Evolutionary conservation across 2,113 vertebrate genomes (phyloP).

Genomic region (Tympanuchus pallidicinctus): DNA sequence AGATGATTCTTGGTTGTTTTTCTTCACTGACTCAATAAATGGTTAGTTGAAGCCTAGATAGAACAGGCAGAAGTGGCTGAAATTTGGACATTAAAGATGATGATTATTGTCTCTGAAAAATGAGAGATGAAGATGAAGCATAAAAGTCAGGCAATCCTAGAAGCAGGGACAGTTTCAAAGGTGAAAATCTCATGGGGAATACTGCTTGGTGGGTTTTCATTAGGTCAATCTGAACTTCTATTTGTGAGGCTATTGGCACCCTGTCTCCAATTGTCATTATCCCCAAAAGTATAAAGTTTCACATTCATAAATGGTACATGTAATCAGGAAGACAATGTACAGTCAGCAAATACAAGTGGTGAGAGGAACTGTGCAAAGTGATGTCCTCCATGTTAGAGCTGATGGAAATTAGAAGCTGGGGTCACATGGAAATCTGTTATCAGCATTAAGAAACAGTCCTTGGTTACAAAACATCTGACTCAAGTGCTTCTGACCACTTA

Average conservation of each 20-base stretch:
- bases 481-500: not conserved
- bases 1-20: not conserved
- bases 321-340: not conserved
- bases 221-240: not conserved
- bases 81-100: not conserved
- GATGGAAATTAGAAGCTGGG: not conserved
- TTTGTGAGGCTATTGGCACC: not conserved
- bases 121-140: not conserved
- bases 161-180: not conserved
- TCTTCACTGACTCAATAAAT: not conserved
- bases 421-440: not conserved
- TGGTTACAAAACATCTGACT: not conserved
- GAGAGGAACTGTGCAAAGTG: not conserved
- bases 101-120: accelerated
- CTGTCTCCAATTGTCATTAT: not conserved
- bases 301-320: not conserved
- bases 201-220: not conserved
- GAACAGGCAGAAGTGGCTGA: not conserved
- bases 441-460: not conserved
- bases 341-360: not conserved
- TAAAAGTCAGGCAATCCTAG: not conserved
- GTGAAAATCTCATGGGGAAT: not conserved
- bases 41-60: not conserved
- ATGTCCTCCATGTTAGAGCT: not conserved
- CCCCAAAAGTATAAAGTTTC: not conserved